Evolutionary conservation across 1,140 invertebrate species (phyloP).

Genomic region (Atta texana): DNA sequence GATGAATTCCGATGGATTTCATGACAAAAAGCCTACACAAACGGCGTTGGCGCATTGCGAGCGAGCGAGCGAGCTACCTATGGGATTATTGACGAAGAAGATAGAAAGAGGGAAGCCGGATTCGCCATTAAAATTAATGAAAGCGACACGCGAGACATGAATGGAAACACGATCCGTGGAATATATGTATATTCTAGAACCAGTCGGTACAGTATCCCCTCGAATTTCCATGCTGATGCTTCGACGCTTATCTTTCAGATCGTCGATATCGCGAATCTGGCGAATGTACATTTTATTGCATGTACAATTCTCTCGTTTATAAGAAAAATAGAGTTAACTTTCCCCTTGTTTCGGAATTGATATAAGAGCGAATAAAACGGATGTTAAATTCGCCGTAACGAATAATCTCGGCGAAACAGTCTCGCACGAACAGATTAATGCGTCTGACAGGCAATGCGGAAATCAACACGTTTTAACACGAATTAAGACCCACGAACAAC

Average conservation of each 20-base stretch:
- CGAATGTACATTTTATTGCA: conserved; percentile 24
- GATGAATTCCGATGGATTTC: conserved; percentile 14
- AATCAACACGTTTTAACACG: conserved; percentile 43
- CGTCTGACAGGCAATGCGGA: conserved; percentile 10
- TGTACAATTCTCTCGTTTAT: neutral
- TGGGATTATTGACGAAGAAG: conserved; percentile 67
- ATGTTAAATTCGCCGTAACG: conserved; percentile 6
- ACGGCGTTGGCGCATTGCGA: neutral
- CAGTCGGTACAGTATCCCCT: neutral
- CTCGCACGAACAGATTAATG: conserved; percentile 1
- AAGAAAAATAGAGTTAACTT: neutral
- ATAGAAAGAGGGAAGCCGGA: conserved; percentile 53
- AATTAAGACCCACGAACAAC: conserved; percentile 38
- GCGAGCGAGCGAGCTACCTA: neutral
- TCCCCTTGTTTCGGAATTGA: neutral
- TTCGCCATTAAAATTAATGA: conserved; percentile 68
- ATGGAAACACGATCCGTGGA: conserved; percentile 64
- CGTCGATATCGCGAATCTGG: neutral
- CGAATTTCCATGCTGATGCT: conserved; percentile 43
- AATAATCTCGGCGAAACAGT: conserved; percentile 13
- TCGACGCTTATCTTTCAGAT: conserved; percentile 35
- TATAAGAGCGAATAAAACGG: neutral
- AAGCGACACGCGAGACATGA: conserved; percentile 66
- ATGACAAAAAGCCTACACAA: conserved; percentile 44
- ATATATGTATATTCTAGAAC: conserved; percentile 40